Evolutionary conservation across 2,113 vertebrate species (phyloP), one percentile per base, ranked within the genome.

Genomic region (Marcusenius ussheri): DNA sequence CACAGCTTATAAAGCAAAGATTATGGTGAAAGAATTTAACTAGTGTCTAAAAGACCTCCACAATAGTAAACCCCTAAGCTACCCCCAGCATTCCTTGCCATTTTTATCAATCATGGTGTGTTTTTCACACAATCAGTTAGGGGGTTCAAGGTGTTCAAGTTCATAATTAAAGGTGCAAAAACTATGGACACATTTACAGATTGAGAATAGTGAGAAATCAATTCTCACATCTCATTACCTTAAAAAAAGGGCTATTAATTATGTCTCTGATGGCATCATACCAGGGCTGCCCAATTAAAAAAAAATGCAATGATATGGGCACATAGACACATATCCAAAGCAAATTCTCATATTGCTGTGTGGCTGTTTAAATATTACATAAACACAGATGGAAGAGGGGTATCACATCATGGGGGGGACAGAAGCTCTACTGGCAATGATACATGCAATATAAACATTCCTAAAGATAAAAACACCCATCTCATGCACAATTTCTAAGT

Each of bases 391-490:
- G 74, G 21, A 11, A 42, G 35, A 49, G 88, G 13, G 49, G 1
- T 19, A 58, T 17, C 58, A 47, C 24, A 84, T 31, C n/a, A 10
- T 66, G n/a, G 24, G 9, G 24, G 50, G 50, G 2, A 51, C 51
- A 21, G 15, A 84, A 31, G 2, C 35, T 56, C 21, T 83, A 24
- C 35, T 46, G 21, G 84, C 13, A 83, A 83, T 42, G 83, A 46
- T 1, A 84, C 89, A 62, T 89, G 89, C 89, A 89, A 24, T 39
- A 85, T 58, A 31, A 85, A 85, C 49, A 17, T 31, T n/a, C 8
- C 27, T 31, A 15, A 35, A 62, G 45, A 3, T 83, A 13, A n/a
- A 83, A 53, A 42, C 21, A 42, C 24, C 21, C 80, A 46, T 46
- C 24, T 56, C 80, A 83, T 89, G 80, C 89, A 56, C 80, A 58